Conservation (phyloP, 2,888 invertebrate genomes). For the Carabus problematicus region DNA sequence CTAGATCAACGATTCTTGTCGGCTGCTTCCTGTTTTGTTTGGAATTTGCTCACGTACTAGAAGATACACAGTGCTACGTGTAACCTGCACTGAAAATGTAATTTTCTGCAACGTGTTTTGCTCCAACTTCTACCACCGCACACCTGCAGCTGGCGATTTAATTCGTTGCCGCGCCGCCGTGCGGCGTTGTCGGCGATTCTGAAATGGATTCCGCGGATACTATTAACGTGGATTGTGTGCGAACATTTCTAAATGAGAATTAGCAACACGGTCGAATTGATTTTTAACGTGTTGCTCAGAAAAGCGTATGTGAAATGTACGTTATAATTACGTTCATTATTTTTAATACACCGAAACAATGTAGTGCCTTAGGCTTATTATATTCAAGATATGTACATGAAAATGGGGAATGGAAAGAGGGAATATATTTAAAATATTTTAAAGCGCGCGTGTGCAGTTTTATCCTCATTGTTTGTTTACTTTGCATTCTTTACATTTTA, state of each 20-base stretch:
- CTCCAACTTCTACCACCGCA: slow-evolving; percentile 3
- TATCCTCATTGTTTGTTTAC: too few species aligned
- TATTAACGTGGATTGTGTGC: background rate
- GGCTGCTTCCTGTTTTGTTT: slow-evolving; percentile 27
- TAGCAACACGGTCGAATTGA: slow-evolving; percentile 10
- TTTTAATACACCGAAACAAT: too few species aligned
- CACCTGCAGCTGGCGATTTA: slow-evolving; percentile 14
- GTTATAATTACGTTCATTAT: too few species aligned
- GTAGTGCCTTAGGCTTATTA: too few species aligned
- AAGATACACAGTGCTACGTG: slow-evolving; percentile 22
- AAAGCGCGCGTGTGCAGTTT: too few species aligned
- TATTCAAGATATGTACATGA: too few species aligned
- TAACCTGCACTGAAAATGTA: slow-evolving; percentile 33
- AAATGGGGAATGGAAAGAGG: too few species aligned
- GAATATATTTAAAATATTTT: too few species aligned
- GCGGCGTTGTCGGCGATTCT: background rate
- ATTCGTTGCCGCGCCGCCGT: slow-evolving; percentile 4
- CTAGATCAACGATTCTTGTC: slow-evolving; percentile 24
- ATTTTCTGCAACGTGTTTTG: slow-evolving; percentile 41
- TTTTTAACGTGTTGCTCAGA: too few species aligned
- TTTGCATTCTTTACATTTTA: too few species aligned
- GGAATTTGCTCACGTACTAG: slow-evolving; percentile 31
- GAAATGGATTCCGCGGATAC: slow-evolving; percentile 5
- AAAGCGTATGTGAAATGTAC: too few species aligned
- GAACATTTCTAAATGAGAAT: slow-evolving; percentile 7